A percentile compares a stretch with the other conserved stretches of the same genome.
Evolutionary conservation across 2,113 vertebrate species (phyloP).

Genomic region (Sander vitreus): DNA sequence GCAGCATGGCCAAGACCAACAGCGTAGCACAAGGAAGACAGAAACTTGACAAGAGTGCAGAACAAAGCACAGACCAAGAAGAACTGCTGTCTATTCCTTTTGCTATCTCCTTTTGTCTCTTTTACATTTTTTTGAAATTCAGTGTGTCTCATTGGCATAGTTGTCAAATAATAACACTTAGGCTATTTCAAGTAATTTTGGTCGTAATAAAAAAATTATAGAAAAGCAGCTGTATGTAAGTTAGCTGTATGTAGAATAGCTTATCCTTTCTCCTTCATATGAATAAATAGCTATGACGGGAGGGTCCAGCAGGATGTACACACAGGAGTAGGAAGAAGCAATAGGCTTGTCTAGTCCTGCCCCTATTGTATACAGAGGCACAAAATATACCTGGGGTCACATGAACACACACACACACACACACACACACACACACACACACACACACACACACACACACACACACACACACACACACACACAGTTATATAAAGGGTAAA

Average conservation of each 20-base stretch:
- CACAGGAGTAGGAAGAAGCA: not conserved
- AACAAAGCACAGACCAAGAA: not conserved
- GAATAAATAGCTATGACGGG: slow-evolving; percentile 67
- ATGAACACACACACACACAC: not conserved
- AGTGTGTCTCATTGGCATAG: not conserved
- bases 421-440: too few relatives aligned
- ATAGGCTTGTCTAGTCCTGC: too few relatives aligned
- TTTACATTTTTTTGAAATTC: too few relatives aligned
- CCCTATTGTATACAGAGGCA: too few relatives aligned
- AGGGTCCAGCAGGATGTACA: slow-evolving; percentile 40
- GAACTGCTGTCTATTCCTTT: not conserved
- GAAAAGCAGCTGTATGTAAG: not conserved
- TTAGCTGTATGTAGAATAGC: too few relatives aligned
- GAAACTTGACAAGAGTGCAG: not conserved
- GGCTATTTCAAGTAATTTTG: not conserved
- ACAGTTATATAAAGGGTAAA: not conserved
- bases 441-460: too few relatives aligned
- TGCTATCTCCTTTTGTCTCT: not conserved
- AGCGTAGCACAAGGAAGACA: not conserved
- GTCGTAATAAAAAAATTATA: not conserved
- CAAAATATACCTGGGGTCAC: not conserved
- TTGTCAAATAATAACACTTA: not conserved
- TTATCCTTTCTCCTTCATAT: slow-evolving; percentile 51
- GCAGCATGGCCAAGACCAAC: not conserved
- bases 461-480: not conserved